Percentiles rank a stretch among this genome's conserved stretches.
These are phyloP conservation scores for Drosophila pseudoobscura DNA, from an alignment of 1,140 invertebrate genomes.

Conservation along the genomic window DNA sequence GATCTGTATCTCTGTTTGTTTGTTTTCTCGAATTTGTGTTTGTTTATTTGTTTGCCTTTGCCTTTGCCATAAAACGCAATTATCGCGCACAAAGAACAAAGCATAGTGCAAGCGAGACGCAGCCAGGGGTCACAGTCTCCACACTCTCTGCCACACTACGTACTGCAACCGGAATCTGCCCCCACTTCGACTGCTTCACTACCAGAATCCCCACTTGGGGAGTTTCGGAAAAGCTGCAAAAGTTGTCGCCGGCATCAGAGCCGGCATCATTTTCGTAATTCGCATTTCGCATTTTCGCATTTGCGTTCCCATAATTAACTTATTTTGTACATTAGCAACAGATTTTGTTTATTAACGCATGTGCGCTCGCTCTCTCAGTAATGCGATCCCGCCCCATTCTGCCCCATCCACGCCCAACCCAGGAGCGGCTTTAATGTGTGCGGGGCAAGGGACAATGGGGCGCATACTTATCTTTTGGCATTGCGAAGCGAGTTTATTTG, in stretches of 20 bases:
- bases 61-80: slow-evolving; percentile 63
- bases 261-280: slow-evolving; percentile 60
- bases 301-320: slow-evolving; percentile 73
- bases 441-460: slow-evolving; percentile 38
- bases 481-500: slow-evolving; percentile 74
- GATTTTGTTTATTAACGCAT: slow-evolving; percentile 78
- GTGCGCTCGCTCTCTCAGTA: slow-evolving; percentile 59
- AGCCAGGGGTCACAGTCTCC: slow-evolving; percentile 11
- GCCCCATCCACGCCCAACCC: background rate
- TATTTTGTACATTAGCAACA: slow-evolving; percentile 80
- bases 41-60: slow-evolving; percentile 53
- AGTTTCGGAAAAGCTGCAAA: slow-evolving; percentile 60
- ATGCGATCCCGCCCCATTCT: slow-evolving; percentile 37
- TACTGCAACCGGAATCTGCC: background rate
- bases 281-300: slow-evolving; percentile 55
- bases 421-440: slow-evolving; percentile 44
- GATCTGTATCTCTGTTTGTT: slow-evolving; percentile 17
- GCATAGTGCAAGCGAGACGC: slow-evolving; percentile 36
- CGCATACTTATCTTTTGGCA: slow-evolving; percentile 73
- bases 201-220: slow-evolving; percentile 15
- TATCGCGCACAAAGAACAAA: slow-evolving; percentile 57
- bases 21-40: slow-evolving; percentile 2
- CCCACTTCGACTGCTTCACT: background rate
- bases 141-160: background rate
- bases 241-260: slow-evolving; percentile 56